A percentile compares a stretch with the other conserved stretches of the same genome.
These are phyloP conservation scores for Cryptosula pallasiana DNA, from an alignment of 2,888 invertebrate species.

Conservation along the genomic window DNA sequence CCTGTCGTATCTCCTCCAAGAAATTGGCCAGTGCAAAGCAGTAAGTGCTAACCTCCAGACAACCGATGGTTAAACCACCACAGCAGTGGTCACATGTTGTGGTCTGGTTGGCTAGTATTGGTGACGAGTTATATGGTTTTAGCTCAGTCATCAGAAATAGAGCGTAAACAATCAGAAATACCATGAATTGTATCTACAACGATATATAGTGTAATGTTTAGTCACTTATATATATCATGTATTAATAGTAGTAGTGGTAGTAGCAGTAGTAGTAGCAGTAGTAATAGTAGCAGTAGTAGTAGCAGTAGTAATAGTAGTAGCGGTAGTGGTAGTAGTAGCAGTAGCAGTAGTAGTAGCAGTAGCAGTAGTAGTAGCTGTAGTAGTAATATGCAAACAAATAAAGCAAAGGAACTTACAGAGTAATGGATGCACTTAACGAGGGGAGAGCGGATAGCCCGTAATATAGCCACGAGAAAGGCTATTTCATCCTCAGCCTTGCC, in stretches of 20 bases:
- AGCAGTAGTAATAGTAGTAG: too few relatives aligned
- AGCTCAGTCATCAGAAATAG: constrained; percentile 47
- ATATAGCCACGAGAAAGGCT: not conserved
- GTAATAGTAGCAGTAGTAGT: too few relatives aligned
- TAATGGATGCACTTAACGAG: constrained; percentile 16
- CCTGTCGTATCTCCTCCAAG: constrained; percentile 49
- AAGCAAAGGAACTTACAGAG: not conserved
- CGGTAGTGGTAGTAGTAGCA: too few relatives aligned
- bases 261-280: too few relatives aligned
- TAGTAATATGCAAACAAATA: not conserved
- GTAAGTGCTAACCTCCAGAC: constrained; percentile 42
- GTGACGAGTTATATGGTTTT: constrained; percentile 30
- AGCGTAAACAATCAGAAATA: constrained; percentile 45
- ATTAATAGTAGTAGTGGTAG: too few relatives aligned
- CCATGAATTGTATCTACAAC: constrained; percentile 32
- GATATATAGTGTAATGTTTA: too few relatives aligned
- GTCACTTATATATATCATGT: too few relatives aligned
- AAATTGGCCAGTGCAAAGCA: constrained; percentile 43
- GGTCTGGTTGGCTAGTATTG: constrained; percentile 28
- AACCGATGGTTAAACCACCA: not conserved
- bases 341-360: too few relatives aligned
- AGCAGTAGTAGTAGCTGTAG: not conserved
- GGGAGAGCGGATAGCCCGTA: not conserved
- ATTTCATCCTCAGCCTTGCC: not conserved
- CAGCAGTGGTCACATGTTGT: not conserved